Evolutionary conservation across 2,113 vertebrate species (phyloP), one percentile per base, ranked within the genome.

Genomic region (Petrocephalus microphthalmus): DNA sequence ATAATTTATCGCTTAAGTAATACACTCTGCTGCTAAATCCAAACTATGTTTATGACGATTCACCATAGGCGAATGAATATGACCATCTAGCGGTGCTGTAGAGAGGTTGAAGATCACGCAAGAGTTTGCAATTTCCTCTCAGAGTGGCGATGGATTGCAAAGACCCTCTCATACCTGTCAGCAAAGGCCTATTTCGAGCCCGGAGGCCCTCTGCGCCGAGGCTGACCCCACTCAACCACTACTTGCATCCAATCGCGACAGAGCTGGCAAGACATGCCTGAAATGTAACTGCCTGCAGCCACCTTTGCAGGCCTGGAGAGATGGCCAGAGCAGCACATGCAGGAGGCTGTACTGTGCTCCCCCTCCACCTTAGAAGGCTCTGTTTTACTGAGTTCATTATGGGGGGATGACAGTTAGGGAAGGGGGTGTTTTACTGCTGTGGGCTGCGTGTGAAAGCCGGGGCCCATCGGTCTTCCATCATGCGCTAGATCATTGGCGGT

Each of bases 341-440:
- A 22, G 42, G 45, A 49, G 19, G 81, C 1, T 10, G 19, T 3
- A 20, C 22, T 8, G 29, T 2, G 1, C 37, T 92, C 92, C 94
- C 94, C 95, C 94, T 94, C 92, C 33, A 33, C 71, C 71, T 37
- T 42, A 93, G 91, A 89, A 89, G 78, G 51, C 87, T 60, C 94
- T 93, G 92, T 84, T 95, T 95, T 96, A 95, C 94, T 93, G 92
- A 91, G 92, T 93, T 95, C 94, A 95, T 95, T 95, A 95, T 88
- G 90, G 92, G 90, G 91, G 90, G 92, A 93, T 92, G 93, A 93
- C 94, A 95, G 93, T 92, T 93, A 91, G 93, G 88, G 90, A 94
- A 67, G 60, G 60, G 94, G 90, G 92, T 94, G 92, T 95, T 96
- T 95, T 95, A 95, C 95, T 94, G 95, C 94, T 94, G 95, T 94